Base-by-base conservation (phyloP, 2,888 invertebrate genomes). In the Heliconius charithonia region DNA sequence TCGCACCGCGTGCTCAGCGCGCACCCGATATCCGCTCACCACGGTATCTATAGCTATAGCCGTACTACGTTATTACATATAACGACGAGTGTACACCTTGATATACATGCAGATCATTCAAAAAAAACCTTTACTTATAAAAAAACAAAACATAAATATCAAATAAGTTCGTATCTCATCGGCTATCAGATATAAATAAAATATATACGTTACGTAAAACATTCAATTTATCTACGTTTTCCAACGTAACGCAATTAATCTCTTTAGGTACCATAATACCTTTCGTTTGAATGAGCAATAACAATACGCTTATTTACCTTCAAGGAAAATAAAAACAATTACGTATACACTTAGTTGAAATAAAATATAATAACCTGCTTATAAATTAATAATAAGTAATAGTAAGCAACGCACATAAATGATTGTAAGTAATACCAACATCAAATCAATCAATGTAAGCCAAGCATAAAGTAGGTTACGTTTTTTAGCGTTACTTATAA, bases 1-100 rank as follows among this genome's bases (percentile, higher is more conserved):
- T 91, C 90, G 91, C 89, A 90, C 92, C 90, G 92, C 92, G 92
- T 86, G 88, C 91, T 90, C 89, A 87, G 90, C 90, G 91, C 90
- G 90, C 90, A 92, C 90, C 90, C 92, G 92, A 89, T 92, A 90
- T 90, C 91, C 93, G 89, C 91, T 92, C 92, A 89, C 92, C 89
- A 87, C 85, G 85, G 89, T 92, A 91, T 91, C 92, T 92, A 91
- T 89, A 91, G 87, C 84, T 87, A 87, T 85, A 86, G 81, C 84
- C 83, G 82, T 82, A 87, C 87, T 86, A 87, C 72, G 29, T 72
- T 67, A 51, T 22, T 51, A 37, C 37, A 25, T 41, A 9, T 63
- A 62, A 88, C 88, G 87, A 87, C 89, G 85, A 89, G 86, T 89
- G 88, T 90, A 90, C 89, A 93, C 92, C 94, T 92, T 91, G 87